Evolutionary conservation across 1,140 invertebrate genomes (phyloP), one percentile per base, ranked within the genome.

Genomic region (Leptinotarsa defecta): DNA sequence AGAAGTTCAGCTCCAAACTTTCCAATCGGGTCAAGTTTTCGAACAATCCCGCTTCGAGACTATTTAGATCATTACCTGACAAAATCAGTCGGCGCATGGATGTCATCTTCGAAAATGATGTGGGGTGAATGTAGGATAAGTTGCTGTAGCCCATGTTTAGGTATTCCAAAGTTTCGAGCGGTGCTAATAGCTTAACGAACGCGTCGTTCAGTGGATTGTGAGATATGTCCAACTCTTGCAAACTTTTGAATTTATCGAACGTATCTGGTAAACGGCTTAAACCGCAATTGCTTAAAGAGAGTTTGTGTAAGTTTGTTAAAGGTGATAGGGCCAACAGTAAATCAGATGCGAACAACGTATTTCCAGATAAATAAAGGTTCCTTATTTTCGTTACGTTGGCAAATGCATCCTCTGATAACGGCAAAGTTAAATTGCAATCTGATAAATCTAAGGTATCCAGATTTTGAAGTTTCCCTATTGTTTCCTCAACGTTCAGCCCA

Each of bases 91-190:
- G 88, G 79, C 89, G 91, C 80, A 93, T 87, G 1, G 89, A 89
- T 0, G 90, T 91, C 91, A 92, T 92, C 81, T 91, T 89, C 1
- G 90, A 88, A 82, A 93, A 93, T 3, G 91, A 91, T 5, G 90
- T 87, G 24, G 89, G 90, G 11, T 89, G 89, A 48, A 93, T 89
- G 75, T 91, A 87, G 2, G 90, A 90, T 13, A 93, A 85, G 81
- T 91, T 90, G 84, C 91, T 92, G 79, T 92, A 92, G 8, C 91
- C 91, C 91, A 93, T 93, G 80, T 93, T 91, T 13, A 93, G 84
- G 81, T 91, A 91, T 84, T 92, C 89, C 13, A 93, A 84, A 22
- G 90, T 90, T 57, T 89, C 88, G 2, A 93, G 82, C 0, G 91
- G 91, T 1, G 90, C 89, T n/a, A 93, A 83, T 17, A 92, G 82